Percentiles rank a stretch among this genome's conserved stretches.
phyloP scores from a whole-genome alignment of 2,797 vertebrate species.

The Chloroceryle inda region DNA sequence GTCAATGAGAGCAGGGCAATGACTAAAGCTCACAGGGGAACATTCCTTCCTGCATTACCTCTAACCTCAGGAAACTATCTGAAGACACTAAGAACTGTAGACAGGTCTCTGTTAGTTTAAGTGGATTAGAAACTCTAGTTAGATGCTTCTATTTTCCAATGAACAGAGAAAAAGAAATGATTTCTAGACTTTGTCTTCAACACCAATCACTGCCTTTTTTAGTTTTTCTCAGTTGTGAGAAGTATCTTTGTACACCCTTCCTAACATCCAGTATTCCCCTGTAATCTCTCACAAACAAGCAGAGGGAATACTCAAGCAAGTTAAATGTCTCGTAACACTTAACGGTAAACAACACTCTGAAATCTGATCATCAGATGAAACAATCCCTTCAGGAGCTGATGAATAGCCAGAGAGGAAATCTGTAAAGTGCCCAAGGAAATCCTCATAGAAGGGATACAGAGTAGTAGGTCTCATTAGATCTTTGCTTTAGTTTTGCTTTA shows the following conservation, averaged over 20 bases:
- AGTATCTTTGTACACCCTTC: not conserved
- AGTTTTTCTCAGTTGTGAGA: not conserved
- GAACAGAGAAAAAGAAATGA: not conserved
- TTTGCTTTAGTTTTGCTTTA: not conserved
- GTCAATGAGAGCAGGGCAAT: not conserved
- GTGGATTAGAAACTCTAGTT: not conserved
- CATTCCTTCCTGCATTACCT: rapidly evolving
- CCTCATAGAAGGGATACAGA: not conserved
- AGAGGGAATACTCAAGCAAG: not conserved
- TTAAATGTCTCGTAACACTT: not conserved
- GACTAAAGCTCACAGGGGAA: not conserved
- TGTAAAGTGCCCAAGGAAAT: not conserved
- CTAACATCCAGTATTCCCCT: not conserved
- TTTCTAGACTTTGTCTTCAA: not conserved
- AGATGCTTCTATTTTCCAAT: not conserved
- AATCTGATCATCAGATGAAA: not conserved
- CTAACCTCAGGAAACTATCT: not conserved
- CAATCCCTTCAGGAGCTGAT: not conserved
- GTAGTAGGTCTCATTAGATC: not conserved
- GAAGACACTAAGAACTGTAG: not conserved
- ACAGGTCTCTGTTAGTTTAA: not conserved
- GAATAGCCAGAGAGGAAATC: not conserved
- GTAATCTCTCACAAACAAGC: not conserved
- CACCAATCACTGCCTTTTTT: not conserved
- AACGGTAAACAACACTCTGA: not conserved